Percentiles rank a stretch among this genome's conserved stretches.
Evolutionary conservation across 2,888 invertebrate species (phyloP).

Genomic region (Dynastes tityus): DNA sequence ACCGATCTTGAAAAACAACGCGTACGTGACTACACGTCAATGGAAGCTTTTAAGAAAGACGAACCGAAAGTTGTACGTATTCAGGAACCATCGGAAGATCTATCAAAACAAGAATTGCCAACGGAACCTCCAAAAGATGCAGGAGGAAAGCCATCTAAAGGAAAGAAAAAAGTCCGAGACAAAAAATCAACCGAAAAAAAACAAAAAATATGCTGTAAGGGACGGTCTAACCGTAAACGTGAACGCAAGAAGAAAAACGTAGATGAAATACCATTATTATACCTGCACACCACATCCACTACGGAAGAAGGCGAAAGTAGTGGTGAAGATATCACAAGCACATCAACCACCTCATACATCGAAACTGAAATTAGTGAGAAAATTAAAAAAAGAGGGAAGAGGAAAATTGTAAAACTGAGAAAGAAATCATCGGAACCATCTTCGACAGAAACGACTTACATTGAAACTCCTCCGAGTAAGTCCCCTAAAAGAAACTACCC

Average conservation of each 20-base stretch:
- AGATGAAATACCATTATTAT: slow-evolving; percentile 47
- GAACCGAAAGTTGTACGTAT: slow-evolving; percentile 15
- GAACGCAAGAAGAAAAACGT: slow-evolving; percentile 8
- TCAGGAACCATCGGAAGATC: too few species aligned
- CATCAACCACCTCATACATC: slow-evolving; percentile 41
- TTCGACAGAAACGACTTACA: slow-evolving; percentile 47
- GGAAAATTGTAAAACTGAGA: background rate
- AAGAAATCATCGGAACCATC: slow-evolving; percentile 19
- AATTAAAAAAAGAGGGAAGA: background rate
- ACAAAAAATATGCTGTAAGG: background rate
- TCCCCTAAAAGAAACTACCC: slow-evolving; percentile 28
- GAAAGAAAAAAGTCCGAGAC: background rate
- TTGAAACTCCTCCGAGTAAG: slow-evolving; percentile 42
- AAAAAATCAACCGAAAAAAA: too few species aligned
- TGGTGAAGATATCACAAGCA: background rate
- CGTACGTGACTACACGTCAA: slow-evolving; percentile 65
- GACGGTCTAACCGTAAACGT: slow-evolving; percentile 3
- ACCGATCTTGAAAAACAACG: slow-evolving; percentile 66
- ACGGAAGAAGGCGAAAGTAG: slow-evolving; percentile 7
- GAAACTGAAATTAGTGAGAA: slow-evolving; percentile 29
- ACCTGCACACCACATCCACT: slow-evolving; percentile 11
- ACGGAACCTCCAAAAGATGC: background rate
- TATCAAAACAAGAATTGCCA: slow-evolving; percentile 9
- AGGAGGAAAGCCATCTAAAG: background rate
- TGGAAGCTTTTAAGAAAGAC: slow-evolving; percentile 62